Conservation (phyloP, 2,888 invertebrate species). For the Volucella inflata region DNA sequence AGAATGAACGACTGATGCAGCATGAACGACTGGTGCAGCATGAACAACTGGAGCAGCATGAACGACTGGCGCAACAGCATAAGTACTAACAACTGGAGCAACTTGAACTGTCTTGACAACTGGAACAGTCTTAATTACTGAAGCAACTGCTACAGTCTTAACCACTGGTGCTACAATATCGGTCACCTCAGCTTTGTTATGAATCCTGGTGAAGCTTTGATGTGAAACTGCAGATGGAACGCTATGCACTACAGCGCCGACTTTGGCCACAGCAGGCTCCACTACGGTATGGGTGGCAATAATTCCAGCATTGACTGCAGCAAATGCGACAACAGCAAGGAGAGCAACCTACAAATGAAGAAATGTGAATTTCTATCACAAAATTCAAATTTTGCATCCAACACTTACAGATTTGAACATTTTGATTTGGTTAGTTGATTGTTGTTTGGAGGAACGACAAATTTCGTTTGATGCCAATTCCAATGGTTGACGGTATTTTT, state of each 20-base stretch:
- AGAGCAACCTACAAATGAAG: conserved; percentile 58
- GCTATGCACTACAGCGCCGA: conserved; percentile 80
- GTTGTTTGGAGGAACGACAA: conserved; percentile 6
- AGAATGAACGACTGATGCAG: conserved; percentile 79
- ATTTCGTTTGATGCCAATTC: conserved; percentile 28
- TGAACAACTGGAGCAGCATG: not conserved
- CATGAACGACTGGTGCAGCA: conserved; percentile 77
- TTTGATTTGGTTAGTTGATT: conserved; percentile 47
- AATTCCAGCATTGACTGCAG: conserved; percentile 78
- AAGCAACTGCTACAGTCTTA: conserved; percentile 77
- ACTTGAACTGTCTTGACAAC: conserved; percentile 62
- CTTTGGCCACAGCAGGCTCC: conserved; percentile 80
- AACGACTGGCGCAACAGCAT: conserved; percentile 62
- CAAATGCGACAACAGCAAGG: conserved; percentile 78
- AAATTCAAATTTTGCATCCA: not conserved
- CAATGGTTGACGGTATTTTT: conserved; percentile 4
- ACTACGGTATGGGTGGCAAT: conserved; percentile 79
- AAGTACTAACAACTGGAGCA: conserved; percentile 26
- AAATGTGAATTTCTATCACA: not conserved
- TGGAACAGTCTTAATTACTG: conserved; percentile 74
- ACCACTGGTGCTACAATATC: conserved; percentile 76
- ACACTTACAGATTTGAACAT: conserved; percentile 79
- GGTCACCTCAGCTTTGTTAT: conserved; percentile 82
- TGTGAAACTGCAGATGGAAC: conserved; percentile 85
- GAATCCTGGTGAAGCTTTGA: conserved; percentile 84